A percentile compares a stretch with the other conserved stretches of the same genome.
These are phyloP conservation scores for Barnardius zonarius DNA, from an alignment of 2,113 vertebrate species.

Conservation along the genomic window DNA sequence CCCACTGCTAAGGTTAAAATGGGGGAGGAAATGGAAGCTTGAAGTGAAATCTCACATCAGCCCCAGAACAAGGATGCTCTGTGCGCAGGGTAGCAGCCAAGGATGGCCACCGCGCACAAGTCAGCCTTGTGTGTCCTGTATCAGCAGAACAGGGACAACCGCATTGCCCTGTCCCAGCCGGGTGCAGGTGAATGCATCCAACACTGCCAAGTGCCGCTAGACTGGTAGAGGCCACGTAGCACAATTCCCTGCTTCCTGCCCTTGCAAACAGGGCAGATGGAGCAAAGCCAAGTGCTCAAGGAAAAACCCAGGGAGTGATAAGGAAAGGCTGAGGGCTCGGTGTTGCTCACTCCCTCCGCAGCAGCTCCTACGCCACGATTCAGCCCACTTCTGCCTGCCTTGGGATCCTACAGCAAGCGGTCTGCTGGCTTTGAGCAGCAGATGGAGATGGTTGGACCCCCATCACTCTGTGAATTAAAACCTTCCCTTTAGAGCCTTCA, in stretches of 20 bases:
- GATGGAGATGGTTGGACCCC: background rate
- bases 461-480: background rate
- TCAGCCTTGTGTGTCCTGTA: background rate
- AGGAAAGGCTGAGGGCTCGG: background rate
- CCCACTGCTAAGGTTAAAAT: background rate
- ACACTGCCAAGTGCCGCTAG: background rate
- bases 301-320: background rate
- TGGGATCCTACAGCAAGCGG: background rate
- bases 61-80: background rate
- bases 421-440: background rate
- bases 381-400: background rate
- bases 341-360: background rate
- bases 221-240: accelerated
- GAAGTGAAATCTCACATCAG: background rate
- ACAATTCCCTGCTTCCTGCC: background rate
- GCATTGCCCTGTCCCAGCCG: background rate
- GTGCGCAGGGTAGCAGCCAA: accelerated
- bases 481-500: background rate
- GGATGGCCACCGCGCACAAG: accelerated
- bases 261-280: background rate
- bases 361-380: background rate
- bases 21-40: background rate
- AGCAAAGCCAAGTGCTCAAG: background rate
- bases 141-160: background rate
- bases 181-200: accelerated